Base-by-base conservation (phyloP, 2,888 invertebrate species). In the Cryptocheilus praepositus region DNA sequence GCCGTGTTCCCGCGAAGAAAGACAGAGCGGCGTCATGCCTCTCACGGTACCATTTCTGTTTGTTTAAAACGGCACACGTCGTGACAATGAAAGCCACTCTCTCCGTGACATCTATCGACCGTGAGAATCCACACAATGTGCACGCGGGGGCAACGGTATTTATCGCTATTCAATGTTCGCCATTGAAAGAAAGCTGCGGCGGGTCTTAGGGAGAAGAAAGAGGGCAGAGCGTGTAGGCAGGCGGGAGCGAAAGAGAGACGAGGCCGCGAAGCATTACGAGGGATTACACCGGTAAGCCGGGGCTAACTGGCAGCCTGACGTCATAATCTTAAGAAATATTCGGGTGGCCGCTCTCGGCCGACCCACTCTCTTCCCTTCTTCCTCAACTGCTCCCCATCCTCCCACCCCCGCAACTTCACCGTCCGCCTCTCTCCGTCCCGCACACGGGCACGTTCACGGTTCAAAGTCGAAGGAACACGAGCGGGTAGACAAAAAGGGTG, bases 271-370 rank as follows among this genome's bases (percentile, higher is more conserved):
- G 86, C 76, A 85, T 86, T 85, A 86, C 82, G 82, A 83, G 78
- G 87, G 88, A 88, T 88, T 88, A 88, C 88, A 88, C 83, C 84
- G 80, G 83, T 88, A 88, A 88, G 86, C 85, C 80, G 80, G 76
- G 76, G 78, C 81, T 85, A 86, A 85, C 86, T 86, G 86, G 85
- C 85, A 82, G 79, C 79, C 85, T 87, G 88, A 88, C 87, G 88
- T 88, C 88, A 88, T 88, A 88, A 88, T 88, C 87, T 87, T 74
- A 70, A 81, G 83, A 88, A 88, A 86, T 87, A 87, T 88, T 88
- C 84, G 82, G 81, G 64, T 81, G 79, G 75, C 77, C 76, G 74
- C 65, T 75, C 73, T 64, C 71, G 71, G 70, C 71, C 58, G 70
- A 64, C 67, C 71, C 74, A 72, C 74, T 64, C 56, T 58, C 64